Evolutionary conservation across 1,140 invertebrate genomes (phyloP), one percentile per base, ranked within the genome.

Genomic region (Tetramorium alpestre): DNA sequence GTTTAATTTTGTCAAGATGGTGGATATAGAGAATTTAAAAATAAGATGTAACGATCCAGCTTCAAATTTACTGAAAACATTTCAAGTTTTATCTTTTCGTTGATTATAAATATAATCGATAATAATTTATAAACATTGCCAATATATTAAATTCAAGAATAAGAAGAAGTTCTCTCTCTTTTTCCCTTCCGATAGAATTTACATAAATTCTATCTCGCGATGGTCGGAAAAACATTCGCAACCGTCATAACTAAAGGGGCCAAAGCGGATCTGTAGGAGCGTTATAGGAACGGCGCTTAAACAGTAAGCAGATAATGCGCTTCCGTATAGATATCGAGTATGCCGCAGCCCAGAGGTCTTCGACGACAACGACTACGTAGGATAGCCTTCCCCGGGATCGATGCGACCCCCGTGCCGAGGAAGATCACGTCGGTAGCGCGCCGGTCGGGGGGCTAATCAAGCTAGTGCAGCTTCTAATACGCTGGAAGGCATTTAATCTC

Each of bases 401-500:
- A 90, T 90, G 89, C 89, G 80, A 80, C 67, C 78, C 88, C 72
- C 60, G 62, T 22, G 62, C 51, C 47, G 73, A 80, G 77, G 38
- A 70, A 41, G 86, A 89, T 90, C 88, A 87, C 85, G 44, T 54
- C 69, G 78, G 80, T 51, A 65, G 51, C 67, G 70, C 86, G 70
- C 80, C 72, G 86, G 86, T 91, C 72, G 88, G 78, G 76, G 82
- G 90, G 78, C 92, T 95, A 95, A 95, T 95, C 94, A 94, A 93
- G 92, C 92, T 91, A 92, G 91, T 91, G 88, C 91, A 87, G 92
- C 91, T 95, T 94, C 93, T 95, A 94, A 95, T 95, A 94, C 94
- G 90, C 93, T 93, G 89, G 90, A 91, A 94, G 93, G 94, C 94
- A 95, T 95, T 95, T 95, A 95, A 95, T 95, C 94, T 94, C 93